These are phyloP conservation scores for Leptothorax acervorum DNA, from an alignment of 2,888 invertebrate species.

Conservation along the genomic window DNA sequence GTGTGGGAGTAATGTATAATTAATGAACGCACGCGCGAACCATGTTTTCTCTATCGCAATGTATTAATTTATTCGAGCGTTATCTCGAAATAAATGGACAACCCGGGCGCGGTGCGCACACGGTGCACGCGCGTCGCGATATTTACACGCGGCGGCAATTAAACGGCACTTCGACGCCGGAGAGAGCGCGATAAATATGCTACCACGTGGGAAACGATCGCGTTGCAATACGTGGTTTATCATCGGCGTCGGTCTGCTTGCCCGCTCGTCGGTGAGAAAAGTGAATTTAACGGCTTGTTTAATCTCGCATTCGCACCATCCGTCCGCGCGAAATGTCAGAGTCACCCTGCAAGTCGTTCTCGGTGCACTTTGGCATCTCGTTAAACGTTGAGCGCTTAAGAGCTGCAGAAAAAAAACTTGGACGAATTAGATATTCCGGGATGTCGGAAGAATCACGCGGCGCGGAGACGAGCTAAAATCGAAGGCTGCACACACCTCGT, in stretches of 20 bases:
- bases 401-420: background rate
- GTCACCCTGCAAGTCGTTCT: background rate
- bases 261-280: constrained; percentile 26
- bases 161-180: constrained; percentile 23
- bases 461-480: background rate
- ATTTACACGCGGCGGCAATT: constrained; percentile 41
- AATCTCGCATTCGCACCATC: background rate
- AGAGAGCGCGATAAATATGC: constrained; percentile 15
- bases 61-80: constrained; percentile 38
- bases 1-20: background rate
- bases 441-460: background rate
- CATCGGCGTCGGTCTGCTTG: constrained; percentile 20
- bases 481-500: background rate
- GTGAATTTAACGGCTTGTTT: constrained; percentile 52
- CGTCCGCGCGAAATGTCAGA: background rate
- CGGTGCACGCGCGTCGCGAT: constrained; percentile 1
- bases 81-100: constrained; percentile 30
- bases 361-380: background rate
- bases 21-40: background rate
- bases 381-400: background rate
- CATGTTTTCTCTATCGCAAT: constrained; percentile 11
- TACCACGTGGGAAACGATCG: constrained; percentile 41
- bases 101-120: background rate
- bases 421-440: background rate
- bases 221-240: constrained; percentile 26